Evolutionary conservation across 2,113 vertebrate species (phyloP).

Genomic region (Sarotherodon lohbergeri): DNA sequence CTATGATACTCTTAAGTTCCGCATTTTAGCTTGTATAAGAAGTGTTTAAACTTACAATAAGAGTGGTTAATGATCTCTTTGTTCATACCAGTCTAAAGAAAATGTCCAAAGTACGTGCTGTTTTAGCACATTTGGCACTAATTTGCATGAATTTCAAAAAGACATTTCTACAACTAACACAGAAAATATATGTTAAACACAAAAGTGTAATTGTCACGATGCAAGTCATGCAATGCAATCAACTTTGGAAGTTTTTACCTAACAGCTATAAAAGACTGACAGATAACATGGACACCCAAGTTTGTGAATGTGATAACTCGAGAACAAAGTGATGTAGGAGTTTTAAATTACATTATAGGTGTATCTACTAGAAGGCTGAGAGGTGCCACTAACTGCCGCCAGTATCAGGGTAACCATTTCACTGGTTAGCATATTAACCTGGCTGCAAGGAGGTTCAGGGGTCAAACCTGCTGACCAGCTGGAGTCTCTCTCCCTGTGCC

Average conservation of each 20-base stretch:
- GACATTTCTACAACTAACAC: background rate
- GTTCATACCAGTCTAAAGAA: background rate
- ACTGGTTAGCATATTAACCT: background rate
- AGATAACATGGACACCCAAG: background rate
- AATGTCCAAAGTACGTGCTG: background rate
- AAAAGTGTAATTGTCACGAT: background rate
- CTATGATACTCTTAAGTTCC: background rate
- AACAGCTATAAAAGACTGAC: background rate
- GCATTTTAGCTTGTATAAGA: background rate
- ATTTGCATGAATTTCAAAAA: background rate
- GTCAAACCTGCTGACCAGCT: background rate
- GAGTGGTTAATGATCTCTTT: background rate
- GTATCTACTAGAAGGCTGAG: background rate
- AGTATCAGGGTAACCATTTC: background rate
- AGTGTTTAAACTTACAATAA: background rate
- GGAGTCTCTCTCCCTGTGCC: background rate
- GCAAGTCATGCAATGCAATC: background rate
- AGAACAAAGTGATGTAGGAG: background rate
- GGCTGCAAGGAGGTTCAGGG: background rate
- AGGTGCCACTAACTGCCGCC: background rate
- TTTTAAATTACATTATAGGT: background rate
- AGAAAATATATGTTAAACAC: background rate
- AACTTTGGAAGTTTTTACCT: background rate
- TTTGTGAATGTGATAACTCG: background rate
- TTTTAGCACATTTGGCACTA: background rate